Percentiles rank a stretch among this genome's conserved stretches.
Conservation (phyloP, 2,797 vertebrate species). For the Coregonus suidteri region DNA sequence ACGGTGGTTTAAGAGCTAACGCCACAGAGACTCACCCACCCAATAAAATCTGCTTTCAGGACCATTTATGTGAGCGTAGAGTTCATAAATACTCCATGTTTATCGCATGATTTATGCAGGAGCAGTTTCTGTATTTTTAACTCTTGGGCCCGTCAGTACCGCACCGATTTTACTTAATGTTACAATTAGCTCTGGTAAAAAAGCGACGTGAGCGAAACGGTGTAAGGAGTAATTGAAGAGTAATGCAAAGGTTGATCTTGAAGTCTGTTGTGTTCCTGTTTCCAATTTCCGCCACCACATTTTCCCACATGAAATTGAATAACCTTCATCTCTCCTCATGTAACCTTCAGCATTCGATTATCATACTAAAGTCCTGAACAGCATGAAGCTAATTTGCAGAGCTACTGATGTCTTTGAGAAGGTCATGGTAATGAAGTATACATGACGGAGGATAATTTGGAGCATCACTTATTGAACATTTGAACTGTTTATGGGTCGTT, state of each 20-base stretch:
- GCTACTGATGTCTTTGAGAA: constrained; percentile 78
- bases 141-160: constrained; percentile 38
- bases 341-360: constrained; percentile 78
- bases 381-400: constrained; percentile 76
- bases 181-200: constrained; percentile 63
- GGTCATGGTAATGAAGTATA: constrained; percentile 75
- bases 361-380: constrained; percentile 72
- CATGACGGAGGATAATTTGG: constrained; percentile 58
- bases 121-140: constrained; percentile 37
- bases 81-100: constrained; percentile 50
- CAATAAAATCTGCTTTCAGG: constrained; percentile 51
- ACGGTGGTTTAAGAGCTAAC: constrained; percentile 59
- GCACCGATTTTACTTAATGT: constrained; percentile 51
- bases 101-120: constrained; percentile 54
- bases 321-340: constrained; percentile 73
- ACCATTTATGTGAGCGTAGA: constrained; percentile 43
- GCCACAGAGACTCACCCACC: constrained; percentile 37
- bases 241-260: constrained; percentile 61
- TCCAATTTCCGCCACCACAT: constrained; percentile 65
- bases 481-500: constrained; percentile 61
- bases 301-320: constrained; percentile 70
- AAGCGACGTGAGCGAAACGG: constrained; percentile 18
- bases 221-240: constrained; percentile 54
- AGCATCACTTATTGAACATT: constrained; percentile 68
- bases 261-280: constrained; percentile 63